Evolutionary conservation across 2,113 vertebrate species (phyloP), one percentile per base, ranked within the genome.

Genomic region (Halichoerus grypus): DNA sequence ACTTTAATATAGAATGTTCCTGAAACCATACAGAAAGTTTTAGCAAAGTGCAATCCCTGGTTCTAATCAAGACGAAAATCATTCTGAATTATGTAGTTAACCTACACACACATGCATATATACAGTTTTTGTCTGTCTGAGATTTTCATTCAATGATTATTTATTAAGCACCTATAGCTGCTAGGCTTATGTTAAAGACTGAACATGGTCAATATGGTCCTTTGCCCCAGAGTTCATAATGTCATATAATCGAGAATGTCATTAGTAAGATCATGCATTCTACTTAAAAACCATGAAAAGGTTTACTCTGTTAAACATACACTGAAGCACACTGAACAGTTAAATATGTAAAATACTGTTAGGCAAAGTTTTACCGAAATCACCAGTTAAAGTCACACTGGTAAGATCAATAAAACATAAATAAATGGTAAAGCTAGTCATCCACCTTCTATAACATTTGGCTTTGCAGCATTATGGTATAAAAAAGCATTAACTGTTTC

Each of bases 401-500:
- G 67, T 1, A 88, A 95, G 28, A 85, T 42, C 28, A 97, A 93
- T 61, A 79, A 89, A 98, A 88, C 22, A 69, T 71, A 95, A 87
- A 79, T 53, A 95, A 87, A 42, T 39, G 69, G 53, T 10, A 42
- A 97, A 97, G 49, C 61, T 76, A 92, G 55, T 42, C 74, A 59
- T 53, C 79, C 11, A 74, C 2, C 67, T 88, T 80, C n/a, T 72
- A 24, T n/a, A 91, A 72, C 46, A 95, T 93, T 77, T 97, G 24
- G 18, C 11, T 59, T 57, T 28, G 46, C 1, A 87, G 33, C 11
- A 80, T 39, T 74, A 94, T 18, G 61, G 4, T 79, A 0, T 8
- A 39, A 85, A 88, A 96, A 84, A 72, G 18, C 4, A 83, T 85
- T 71, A 94, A 65, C n/a, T 94, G 57, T 61, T 39, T 96, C 31